Conservation (phyloP, 2,113 vertebrate genomes). For the Beaufortia kweichowensis region DNA sequence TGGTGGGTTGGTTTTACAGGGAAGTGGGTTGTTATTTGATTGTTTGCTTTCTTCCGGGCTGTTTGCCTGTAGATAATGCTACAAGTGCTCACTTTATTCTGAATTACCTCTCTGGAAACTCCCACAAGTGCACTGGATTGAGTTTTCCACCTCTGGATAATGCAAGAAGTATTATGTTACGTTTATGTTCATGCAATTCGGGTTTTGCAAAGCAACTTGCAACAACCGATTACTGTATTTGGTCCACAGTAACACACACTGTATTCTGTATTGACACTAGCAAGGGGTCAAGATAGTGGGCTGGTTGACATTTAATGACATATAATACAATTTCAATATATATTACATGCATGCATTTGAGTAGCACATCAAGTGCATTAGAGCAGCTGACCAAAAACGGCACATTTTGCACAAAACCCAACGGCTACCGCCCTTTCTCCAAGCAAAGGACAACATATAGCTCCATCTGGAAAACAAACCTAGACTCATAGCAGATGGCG, state of each 20-base stretch:
- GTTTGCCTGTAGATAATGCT: neutral
- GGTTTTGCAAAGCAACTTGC: neutral
- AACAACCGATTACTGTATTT: neutral
- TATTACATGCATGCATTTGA: neutral
- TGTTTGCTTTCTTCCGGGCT: neutral
- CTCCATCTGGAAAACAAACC: conserved; percentile 57
- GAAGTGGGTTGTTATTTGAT: conserved; percentile 4
- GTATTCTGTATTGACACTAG: too few relatives aligned
- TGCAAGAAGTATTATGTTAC: neutral
- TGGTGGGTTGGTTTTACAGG: neutral
- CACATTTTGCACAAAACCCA: too few relatives aligned
- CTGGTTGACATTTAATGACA: neutral
- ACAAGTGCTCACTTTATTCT: conserved; percentile 69
- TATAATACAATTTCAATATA: too few relatives aligned
- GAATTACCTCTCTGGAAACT: neutral
- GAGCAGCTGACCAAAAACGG: too few relatives aligned
- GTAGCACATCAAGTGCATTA: neutral
- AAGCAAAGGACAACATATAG: conserved; percentile 31
- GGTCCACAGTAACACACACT: too few relatives aligned
- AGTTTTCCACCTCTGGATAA: neutral
- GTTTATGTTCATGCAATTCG: neutral
- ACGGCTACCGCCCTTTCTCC: conserved; percentile 24
- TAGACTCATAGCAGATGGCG: conserved; percentile 58
- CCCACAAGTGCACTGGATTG: conserved; percentile 62
- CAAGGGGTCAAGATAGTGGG: too few relatives aligned